phyloP scores from a whole-genome alignment of 2,113 vertebrate genomes.

The Neodon shergylaensis region DNA sequence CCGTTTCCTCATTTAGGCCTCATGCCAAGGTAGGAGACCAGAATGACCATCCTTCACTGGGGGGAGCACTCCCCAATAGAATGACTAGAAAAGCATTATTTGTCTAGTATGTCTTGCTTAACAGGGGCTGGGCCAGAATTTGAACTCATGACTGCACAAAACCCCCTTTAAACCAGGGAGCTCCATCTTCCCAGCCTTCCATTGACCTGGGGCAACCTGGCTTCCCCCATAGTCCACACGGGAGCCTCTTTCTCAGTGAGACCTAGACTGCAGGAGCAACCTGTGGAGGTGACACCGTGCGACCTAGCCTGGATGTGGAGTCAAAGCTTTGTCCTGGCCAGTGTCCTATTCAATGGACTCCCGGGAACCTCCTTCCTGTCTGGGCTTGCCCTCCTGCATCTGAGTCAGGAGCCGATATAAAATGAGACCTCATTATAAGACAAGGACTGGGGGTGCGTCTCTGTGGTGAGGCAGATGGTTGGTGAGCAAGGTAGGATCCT shows the following conservation, averaged over 20 bases:
- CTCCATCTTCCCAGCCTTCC: neutral
- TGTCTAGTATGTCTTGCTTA: neutral
- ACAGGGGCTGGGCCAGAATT: neutral
- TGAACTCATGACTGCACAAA: neutral
- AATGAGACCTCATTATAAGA: neutral
- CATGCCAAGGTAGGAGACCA: neutral
- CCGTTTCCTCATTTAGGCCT: neutral
- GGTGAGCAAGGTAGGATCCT: neutral
- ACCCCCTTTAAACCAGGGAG: neutral
- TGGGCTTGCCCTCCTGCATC: neutral
- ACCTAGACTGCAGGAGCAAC: neutral
- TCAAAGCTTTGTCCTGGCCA: neutral
- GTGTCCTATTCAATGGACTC: neutral
- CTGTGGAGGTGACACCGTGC: neutral
- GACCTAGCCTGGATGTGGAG: neutral
- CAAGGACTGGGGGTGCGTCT: neutral
- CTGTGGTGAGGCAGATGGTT: neutral
- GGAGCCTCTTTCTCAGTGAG: neutral
- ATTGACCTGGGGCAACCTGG: fast-evolving
- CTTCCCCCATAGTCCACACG: fast-evolving
- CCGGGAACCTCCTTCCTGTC: neutral
- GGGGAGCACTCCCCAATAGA: neutral
- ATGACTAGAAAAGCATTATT: neutral
- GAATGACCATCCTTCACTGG: neutral
- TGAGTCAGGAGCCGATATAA: neutral